Conservation (phyloP, 1,140 invertebrate species). For the Lutraria rhynchaena region DNA sequence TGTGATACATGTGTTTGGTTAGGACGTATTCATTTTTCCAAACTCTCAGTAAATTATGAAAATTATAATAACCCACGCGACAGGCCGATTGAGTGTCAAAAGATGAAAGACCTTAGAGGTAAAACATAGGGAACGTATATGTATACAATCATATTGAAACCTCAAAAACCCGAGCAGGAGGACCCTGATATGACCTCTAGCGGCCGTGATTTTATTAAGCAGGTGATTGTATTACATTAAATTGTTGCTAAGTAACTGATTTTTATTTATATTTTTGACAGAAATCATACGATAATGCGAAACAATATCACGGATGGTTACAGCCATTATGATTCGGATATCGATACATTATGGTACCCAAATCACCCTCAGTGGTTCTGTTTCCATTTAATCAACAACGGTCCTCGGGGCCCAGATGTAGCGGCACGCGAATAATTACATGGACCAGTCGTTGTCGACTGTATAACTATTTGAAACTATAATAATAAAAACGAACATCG, state of each 20-base stretch:
- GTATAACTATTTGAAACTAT: no score
- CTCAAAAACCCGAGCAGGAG: no score
- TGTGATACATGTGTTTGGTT: constrained; percentile 41
- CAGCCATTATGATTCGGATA: neutral
- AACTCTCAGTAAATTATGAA: constrained; percentile 9
- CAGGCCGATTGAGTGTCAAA: neutral
- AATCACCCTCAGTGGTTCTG: neutral
- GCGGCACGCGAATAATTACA: constrained; percentile 59
- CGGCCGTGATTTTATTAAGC: neutral
- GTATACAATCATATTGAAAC: constrained; percentile 4
- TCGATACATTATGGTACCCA: neutral
- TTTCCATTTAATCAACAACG: constrained; percentile 1
- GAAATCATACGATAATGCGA: neutral
- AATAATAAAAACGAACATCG: neutral
- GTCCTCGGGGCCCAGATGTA: constrained; percentile 52
- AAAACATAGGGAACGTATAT: neutral
- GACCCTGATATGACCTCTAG: constrained; percentile 9
- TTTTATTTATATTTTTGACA: constrained; percentile 18
- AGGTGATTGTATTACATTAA: constrained; percentile 14
- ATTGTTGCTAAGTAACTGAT: neutral
- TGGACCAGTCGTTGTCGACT: constrained; percentile 6
- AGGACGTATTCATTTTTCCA: constrained; percentile 15
- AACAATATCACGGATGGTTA: constrained; percentile 7
- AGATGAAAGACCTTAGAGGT: constrained; percentile 1
- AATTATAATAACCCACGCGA: constrained; percentile 46